Conservation (phyloP, 2,888 invertebrate genomes). For the Isoperla grammatica region DNA sequence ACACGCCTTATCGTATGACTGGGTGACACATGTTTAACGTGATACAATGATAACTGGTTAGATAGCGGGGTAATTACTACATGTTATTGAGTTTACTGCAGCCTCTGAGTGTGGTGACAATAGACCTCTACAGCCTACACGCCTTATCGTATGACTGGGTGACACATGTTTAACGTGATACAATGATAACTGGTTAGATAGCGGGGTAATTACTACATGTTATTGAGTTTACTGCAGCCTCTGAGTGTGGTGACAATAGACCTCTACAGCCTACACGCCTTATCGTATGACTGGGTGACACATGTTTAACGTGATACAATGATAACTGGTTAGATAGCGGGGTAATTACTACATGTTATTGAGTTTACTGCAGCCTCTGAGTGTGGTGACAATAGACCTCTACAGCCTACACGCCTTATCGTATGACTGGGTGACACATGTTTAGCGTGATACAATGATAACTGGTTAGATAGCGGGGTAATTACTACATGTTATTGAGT, state of each 20-base stretch:
- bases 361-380: background rate
- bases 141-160: no score
- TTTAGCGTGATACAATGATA: conserved; percentile 7
- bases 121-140: background rate
- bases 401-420: background rate
- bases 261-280: background rate
- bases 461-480: conserved; percentile 2
- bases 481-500: conserved; percentile 9
- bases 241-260: background rate
- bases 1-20: no score
- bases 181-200: conserved; percentile 4
- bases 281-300: no score
- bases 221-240: no score
- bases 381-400: background rate
- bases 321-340: conserved; percentile 1
- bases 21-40: no score
- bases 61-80: conserved; percentile 4
- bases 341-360: conserved; percentile 8
- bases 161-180: no score
- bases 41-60: conserved; percentile 5
- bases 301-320: conserved; percentile 10
- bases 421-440: no score
- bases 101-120: background rate
- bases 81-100: no score
- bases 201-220: conserved; percentile 4